These are phyloP conservation scores for Melozone crissalis DNA, from an alignment of 2,113 vertebrate species.

Conservation along the genomic window DNA sequence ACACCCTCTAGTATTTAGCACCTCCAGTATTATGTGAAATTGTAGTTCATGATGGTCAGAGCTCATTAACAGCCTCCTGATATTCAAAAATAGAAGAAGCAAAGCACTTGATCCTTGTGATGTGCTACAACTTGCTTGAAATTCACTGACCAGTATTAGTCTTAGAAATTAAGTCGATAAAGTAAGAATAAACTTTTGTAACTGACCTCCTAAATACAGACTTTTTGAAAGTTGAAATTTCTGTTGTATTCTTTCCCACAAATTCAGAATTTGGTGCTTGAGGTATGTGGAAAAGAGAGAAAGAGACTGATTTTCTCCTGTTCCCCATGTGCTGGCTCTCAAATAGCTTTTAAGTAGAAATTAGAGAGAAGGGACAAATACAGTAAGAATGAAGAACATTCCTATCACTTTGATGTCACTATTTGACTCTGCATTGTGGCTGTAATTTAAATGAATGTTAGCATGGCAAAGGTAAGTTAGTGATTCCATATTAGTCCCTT, in stretches of 20 bases:
- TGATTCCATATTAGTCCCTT: not conserved
- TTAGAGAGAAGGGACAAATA: not conserved
- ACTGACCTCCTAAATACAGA: not conserved
- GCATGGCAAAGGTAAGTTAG: not conserved
- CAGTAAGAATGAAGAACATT: not conserved
- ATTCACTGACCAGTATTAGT: not conserved
- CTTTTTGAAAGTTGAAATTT: not conserved
- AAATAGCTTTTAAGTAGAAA: not conserved
- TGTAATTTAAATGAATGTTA: not conserved
- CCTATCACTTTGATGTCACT: not conserved
- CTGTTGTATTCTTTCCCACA: not conserved
- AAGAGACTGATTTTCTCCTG: not conserved
- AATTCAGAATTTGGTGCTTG: not conserved
- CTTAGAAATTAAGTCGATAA: not conserved
- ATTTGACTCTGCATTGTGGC: not conserved
- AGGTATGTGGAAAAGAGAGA: not conserved
- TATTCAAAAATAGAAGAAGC: not conserved
- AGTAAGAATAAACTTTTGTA: not conserved
- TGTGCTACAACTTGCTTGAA: not conserved
- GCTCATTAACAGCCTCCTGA: not conserved
- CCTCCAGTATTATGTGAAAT: not conserved
- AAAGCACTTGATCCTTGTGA: not conserved
- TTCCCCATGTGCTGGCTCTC: slow-evolving; percentile 13
- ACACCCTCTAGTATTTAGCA: not conserved
- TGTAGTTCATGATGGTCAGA: not conserved